phyloP scores from a whole-genome alignment of 2,797 vertebrate species.

The Hemitrygon akajei region DNA sequence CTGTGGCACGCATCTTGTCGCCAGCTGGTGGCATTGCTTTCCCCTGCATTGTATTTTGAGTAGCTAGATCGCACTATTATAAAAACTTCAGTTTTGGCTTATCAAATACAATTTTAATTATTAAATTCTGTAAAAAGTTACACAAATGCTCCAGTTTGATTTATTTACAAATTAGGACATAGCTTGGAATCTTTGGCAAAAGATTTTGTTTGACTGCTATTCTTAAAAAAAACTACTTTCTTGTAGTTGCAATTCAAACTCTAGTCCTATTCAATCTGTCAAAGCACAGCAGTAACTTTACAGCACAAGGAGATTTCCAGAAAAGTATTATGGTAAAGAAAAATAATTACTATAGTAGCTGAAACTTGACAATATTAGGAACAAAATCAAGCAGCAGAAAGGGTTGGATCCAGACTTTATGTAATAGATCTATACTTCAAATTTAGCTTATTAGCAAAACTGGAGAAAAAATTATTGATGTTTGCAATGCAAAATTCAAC shows the following conservation, averaged over 20 bases:
- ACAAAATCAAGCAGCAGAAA: conserved; percentile 18
- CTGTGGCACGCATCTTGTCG: neutral
- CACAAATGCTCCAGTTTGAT: conserved; percentile 5
- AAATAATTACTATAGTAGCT: neutral
- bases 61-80: neutral
- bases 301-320: too few species aligned
- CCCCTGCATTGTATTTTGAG: neutral
- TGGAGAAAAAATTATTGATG: neutral
- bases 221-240: neutral
- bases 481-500: conserved; percentile 16
- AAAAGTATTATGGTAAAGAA: neutral
- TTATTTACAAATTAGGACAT: neutral
- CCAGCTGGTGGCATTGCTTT: neutral
- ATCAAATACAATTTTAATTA: neutral
- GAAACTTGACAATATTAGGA: neutral
- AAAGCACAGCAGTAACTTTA: neutral
- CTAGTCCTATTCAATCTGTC: neutral
- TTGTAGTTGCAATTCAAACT: neutral
- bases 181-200: conserved; percentile 9
- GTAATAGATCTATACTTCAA: conserved; percentile 25
- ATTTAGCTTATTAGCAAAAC: conserved; percentile 25
- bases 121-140: neutral
- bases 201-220: neutral
- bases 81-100: neutral
- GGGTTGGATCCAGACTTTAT: conserved; percentile 4